Conservation (phyloP, 2,113 vertebrate species). For the Etheostoma spectabile region DNA sequence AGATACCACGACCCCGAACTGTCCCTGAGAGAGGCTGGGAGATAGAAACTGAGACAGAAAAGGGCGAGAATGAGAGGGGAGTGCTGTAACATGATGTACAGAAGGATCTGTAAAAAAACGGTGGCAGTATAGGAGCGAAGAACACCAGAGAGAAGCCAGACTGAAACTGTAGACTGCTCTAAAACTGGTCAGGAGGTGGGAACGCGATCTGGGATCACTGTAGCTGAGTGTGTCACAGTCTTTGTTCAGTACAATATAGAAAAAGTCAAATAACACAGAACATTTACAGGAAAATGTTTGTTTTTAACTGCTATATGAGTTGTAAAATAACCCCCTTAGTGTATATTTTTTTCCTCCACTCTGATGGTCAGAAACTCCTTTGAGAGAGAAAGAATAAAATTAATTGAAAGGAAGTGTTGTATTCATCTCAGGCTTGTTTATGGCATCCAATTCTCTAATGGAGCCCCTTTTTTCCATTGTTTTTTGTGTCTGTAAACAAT, state of each 20-base stretch:
- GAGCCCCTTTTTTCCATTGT: slow-evolving; percentile 35
- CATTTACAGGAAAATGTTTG: not conserved
- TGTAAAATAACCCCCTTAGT: not conserved
- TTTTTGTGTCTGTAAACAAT: slow-evolving; percentile 47
- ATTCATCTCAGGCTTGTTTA: slow-evolving; percentile 56
- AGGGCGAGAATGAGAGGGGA: slow-evolving; percentile 39
- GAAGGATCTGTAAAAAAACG: slow-evolving; percentile 43
- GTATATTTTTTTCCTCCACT: slow-evolving; percentile 26
- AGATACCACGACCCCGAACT: slow-evolving; percentile 53
- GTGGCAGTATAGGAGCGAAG: slow-evolving; percentile 40
- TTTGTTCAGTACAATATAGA: slow-evolving; percentile 9
- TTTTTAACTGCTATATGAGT: not conserved
- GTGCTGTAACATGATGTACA: slow-evolving; percentile 56
- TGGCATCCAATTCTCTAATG: slow-evolving; percentile 66
- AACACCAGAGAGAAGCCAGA: slow-evolving; percentile 59
- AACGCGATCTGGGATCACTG: slow-evolving; percentile 7
- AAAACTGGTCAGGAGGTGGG: slow-evolving; percentile 20
- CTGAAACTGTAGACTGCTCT: slow-evolving; percentile 57
- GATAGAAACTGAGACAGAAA: slow-evolving; percentile 29
- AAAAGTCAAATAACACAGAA: not conserved
- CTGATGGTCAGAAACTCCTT: slow-evolving; percentile 18
- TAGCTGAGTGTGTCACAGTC: slow-evolving; percentile 12
- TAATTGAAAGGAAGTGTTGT: slow-evolving; percentile 53
- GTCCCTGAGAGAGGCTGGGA: slow-evolving; percentile 59
- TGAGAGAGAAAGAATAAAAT: slow-evolving; percentile 27